A percentile compares a stretch with the other conserved stretches of the same genome.
These are phyloP conservation scores for Paelopatides confundens DNA, from an alignment of 53 echinoderm and acorn worm species.

Conservation along the genomic window DNA sequence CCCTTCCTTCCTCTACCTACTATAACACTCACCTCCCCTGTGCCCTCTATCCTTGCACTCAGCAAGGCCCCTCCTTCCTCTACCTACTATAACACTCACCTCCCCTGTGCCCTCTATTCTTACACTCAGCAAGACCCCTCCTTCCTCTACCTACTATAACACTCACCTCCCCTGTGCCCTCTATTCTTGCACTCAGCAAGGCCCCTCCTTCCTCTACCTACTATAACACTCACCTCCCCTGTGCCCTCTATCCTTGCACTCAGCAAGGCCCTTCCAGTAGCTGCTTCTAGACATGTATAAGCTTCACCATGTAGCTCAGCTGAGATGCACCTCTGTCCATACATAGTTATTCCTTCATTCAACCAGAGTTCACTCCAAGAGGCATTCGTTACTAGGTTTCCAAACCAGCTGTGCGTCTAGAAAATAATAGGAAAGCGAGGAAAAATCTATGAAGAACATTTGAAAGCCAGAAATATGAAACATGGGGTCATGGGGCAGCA, in stretches of 20 bases:
- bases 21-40: constrained; percentile 61
- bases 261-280: constrained; percentile 69
- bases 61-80: constrained; percentile 54
- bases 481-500: too few relatives aligned
- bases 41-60: constrained; percentile 46
- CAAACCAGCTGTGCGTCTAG: constrained; percentile 87
- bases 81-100: neutral
- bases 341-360: constrained; percentile 84
- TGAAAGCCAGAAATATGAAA: too few relatives aligned
- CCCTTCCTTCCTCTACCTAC: too few relatives aligned
- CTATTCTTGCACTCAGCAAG: constrained; percentile 53
- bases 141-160: constrained; percentile 18
- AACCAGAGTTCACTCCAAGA: constrained; percentile 80
- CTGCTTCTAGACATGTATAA: constrained; percentile 71
- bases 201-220: constrained; percentile 42
- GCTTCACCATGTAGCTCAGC: constrained; percentile 65
- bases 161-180: constrained; percentile 59
- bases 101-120: constrained; percentile 56
- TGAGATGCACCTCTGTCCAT: constrained; percentile 73
- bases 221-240: constrained; percentile 61
- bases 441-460: too few relatives aligned
- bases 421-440: too few relatives aligned
- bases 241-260: constrained; percentile 54
- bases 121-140: constrained; percentile 59
- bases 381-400: constrained; percentile 80